phyloP scores from a whole-genome alignment of 1,140 invertebrate species.

The Diprion similis region DNA sequence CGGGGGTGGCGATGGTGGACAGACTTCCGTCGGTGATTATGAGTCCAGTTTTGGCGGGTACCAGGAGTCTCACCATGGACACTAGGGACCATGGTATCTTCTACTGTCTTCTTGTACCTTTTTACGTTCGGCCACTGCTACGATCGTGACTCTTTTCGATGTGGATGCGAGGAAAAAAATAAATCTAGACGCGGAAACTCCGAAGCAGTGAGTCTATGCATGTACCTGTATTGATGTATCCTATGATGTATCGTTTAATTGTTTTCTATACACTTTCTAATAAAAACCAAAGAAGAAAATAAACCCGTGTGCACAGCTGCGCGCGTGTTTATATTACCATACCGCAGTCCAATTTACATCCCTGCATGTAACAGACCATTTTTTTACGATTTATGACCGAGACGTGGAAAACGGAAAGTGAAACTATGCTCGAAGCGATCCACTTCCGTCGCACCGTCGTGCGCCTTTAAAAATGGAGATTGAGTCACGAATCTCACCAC shows the following conservation, averaged over 20 bases:
- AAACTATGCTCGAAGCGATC: neutral
- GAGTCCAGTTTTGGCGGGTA: slow-evolving; percentile 39
- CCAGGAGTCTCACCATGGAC: slow-evolving; percentile 36
- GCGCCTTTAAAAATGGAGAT: neutral
- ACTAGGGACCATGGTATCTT: slow-evolving; percentile 29
- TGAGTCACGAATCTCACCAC: too few relatives aligned
- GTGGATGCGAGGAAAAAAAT: neutral
- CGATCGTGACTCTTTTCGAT: slow-evolving; percentile 7
- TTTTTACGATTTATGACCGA: neutral
- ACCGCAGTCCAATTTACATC: slow-evolving; percentile 45
- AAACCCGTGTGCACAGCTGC: slow-evolving; percentile 32
- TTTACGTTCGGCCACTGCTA: neutral
- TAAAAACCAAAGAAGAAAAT: slow-evolving; percentile 32
- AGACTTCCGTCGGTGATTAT: slow-evolving; percentile 33
- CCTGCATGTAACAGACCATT: neutral
- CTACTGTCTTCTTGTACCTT: neutral
- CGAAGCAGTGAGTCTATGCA: slow-evolving; percentile 16
- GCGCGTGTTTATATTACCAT: slow-evolving; percentile 54
- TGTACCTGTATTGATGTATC: slow-evolving; percentile 16
- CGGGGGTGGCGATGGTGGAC: slow-evolving; percentile 30
- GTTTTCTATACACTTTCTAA: slow-evolving; percentile 18
- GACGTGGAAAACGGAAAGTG: neutral
- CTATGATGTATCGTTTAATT: slow-evolving; percentile 16
- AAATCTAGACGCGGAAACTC: too few relatives aligned
- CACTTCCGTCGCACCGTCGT: neutral